Evolutionary conservation across 2,797 vertebrate species (phyloP), one percentile per base, ranked within the genome.

Genomic region (Centropyge bicolor): DNA sequence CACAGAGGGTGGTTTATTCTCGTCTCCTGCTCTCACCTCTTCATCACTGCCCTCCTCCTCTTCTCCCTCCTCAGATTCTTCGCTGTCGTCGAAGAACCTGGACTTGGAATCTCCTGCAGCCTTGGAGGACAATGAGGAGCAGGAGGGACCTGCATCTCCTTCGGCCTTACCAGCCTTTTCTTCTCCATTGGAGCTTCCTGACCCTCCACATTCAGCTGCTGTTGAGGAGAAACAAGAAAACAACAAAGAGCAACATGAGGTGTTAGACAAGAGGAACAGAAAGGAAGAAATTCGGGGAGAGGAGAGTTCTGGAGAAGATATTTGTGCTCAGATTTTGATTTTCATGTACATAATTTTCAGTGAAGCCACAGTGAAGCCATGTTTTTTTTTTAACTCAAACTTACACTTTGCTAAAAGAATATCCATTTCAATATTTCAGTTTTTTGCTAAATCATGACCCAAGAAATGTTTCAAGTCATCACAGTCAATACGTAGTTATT

Each of bases 1-100:
- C 35, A 22, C 24, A 36, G 8, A 54, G 17, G 49, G 35, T 8
- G 0, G n/a, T 77, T 22, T 62, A 51, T 56, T 81, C 35, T 54
- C 9, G 48, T 63, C 38, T 67, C 9, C 54, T 60, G 19, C 51
- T 72, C 77, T 92, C 74, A 96, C 95, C 93, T 96, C 95, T 73
- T 95, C 95, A 14, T 96, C 95, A 27, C 95, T 95, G 49, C 92
- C 94, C 51, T 94, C 95, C 88, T 97, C 97, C 76, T 98, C 97
- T 77, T 98, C 98, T 46, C 94, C 97, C 80, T 97, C 97, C 88
- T 97, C 98, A 52, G 97, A 98, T 87, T 99, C 98, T 79, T 98
- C 98, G 65, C 98, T 99, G 94, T 99, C 98, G 75, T 99, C 98
- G 93, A 99, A 99, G 93, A 99, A 99, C 92, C 97, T 97, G 85